These are phyloP conservation scores for Mobula hypostoma DNA, from an alignment of 2,113 vertebrate genomes.

Conservation along the genomic window DNA sequence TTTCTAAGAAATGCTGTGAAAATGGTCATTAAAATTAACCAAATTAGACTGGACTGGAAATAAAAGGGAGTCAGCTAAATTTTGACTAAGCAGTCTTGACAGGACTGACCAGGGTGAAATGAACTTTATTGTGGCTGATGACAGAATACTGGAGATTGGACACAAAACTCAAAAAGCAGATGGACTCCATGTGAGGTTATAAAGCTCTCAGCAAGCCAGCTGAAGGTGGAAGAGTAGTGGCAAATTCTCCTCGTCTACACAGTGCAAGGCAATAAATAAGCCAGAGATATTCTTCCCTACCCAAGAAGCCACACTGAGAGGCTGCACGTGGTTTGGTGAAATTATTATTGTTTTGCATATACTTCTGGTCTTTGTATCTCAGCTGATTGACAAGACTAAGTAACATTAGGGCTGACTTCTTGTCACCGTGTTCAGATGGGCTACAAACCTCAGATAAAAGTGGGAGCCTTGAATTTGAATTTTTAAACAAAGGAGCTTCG, in stretches of 20 bases:
- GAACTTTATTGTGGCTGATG: neutral
- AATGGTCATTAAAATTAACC: neutral
- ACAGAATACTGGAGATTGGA: neutral
- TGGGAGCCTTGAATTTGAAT: neutral
- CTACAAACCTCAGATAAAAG: neutral
- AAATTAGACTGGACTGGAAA: neutral
- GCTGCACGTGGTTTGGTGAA: neutral
- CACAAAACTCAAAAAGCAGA: neutral
- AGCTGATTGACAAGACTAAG: neutral
- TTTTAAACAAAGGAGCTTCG: neutral
- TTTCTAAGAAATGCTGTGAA: neutral
- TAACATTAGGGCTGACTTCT: neutral
- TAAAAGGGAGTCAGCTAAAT: neutral
- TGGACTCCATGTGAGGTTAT: neutral
- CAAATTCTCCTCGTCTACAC: neutral
- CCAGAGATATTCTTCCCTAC: neutral
- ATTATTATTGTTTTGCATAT: too few species aligned
- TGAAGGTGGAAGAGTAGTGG: neutral
- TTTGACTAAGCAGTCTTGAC: neutral
- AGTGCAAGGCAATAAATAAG: neutral
- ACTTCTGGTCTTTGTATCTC: neutral
- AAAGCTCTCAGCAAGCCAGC: neutral
- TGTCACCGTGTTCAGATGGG: neutral
- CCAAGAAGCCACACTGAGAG: neutral
- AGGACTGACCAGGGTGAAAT: neutral